Base-by-base conservation (phyloP, 2,888 invertebrate genomes). In the Axea sp. region DNA sequence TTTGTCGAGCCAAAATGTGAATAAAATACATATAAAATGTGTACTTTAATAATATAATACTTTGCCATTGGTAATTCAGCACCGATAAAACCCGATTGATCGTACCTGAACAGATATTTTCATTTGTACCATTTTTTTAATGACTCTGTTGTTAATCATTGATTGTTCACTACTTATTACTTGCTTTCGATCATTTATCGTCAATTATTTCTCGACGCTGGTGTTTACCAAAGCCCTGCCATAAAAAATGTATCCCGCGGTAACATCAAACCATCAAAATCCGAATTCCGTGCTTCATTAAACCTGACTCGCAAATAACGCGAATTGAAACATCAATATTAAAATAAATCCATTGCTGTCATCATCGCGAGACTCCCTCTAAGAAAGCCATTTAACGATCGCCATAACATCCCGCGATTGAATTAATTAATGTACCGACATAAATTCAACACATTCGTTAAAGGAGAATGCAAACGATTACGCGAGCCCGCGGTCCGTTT, bases 361-460 rank as follows among this genome's bases (percentile, higher is more conserved):
- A 45, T 55, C 49, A 39, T 30, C 31, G 35, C 28, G 28, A 62
- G 45, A 51, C 57, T 47, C 55, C 39, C 39, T 37, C 14, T 71
- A 71, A 71, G 11, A 57, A 24, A 33, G 11, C 9, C 41, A 49
- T 62, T 71, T 71, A 71, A 71, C 49, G 62, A 71, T 26, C 53
- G 47, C 47, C 62, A 62, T 62, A 69, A 62, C 47, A 60, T 47
- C 11, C 33, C 17, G 24, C 37, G 47, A 62, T 69, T 62, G 62
- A 55, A 62, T 69, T 69, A 62, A 69, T 69, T 69, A 62, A 69
- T 39, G 69, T 9, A 22, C 22, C 43, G 28, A 12, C 60, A 60
- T 60, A 69, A 69, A 69, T 69, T 60, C 55, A 69, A 60, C 62
- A 55, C 60, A 62, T 69, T 62, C 69, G 53, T 69, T 69, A 69